Conservation (phyloP, 2,797 vertebrate species). For the Sebastes nivosus region DNA sequence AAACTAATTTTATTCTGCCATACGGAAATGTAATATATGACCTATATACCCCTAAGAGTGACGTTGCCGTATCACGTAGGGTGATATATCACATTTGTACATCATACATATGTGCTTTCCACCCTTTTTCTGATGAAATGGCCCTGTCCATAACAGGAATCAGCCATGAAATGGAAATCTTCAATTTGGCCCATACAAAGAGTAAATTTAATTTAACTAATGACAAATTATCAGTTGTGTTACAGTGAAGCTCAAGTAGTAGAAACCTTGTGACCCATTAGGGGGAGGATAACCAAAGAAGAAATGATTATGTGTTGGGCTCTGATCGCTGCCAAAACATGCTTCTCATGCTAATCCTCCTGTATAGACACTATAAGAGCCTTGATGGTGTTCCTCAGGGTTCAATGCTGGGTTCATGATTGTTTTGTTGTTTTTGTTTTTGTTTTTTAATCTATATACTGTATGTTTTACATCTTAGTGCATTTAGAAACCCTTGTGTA, state of each 20-base stretch:
- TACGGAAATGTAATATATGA: too few relatives aligned
- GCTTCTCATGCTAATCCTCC: not conserved
- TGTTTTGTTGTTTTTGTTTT: not conserved
- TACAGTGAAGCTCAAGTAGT: not conserved
- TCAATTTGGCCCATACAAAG: not conserved
- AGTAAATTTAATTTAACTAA: not conserved
- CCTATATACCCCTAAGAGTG: too few relatives aligned
- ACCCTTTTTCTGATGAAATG: constrained; percentile 20
- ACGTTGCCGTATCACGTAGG: too few relatives aligned
- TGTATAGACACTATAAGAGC: not conserved
- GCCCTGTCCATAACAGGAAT: not conserved
- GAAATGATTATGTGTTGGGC: not conserved
- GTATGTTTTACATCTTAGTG: not conserved
- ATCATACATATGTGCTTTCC: not conserved
- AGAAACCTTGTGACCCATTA: not conserved
- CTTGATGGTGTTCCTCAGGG: not conserved
- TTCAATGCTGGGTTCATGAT: not conserved
- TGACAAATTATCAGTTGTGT: not conserved
- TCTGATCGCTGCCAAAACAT: not conserved
- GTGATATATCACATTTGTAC: too few relatives aligned
- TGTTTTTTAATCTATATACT: not conserved
- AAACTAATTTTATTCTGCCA: not conserved
- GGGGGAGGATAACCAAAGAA: not conserved
- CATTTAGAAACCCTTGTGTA: not conserved
- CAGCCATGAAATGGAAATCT: not conserved